Conservation (phyloP, 2,888 invertebrate genomes). For the Euclidia mi region DNA sequence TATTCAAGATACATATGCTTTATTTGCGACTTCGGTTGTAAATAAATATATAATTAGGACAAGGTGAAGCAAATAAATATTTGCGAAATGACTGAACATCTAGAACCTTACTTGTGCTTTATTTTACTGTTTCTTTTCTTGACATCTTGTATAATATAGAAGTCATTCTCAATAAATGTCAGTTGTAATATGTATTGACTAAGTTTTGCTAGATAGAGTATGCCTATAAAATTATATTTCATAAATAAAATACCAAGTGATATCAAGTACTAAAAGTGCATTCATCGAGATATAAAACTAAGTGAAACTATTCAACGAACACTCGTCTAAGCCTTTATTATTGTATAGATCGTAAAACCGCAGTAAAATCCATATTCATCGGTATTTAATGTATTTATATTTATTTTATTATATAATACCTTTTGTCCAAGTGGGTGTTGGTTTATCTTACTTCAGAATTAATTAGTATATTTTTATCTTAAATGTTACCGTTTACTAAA, state of each 20-base stretch:
- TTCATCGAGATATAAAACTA: conserved; percentile 35
- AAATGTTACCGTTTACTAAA: conserved; percentile 16
- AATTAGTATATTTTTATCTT: conserved; percentile 33
- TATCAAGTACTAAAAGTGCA: conserved; percentile 6
- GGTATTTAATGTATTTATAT: conserved; percentile 35
- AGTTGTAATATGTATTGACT: no score
- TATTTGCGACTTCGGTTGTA: background rate
- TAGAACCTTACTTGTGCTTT: background rate
- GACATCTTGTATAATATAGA: no score
- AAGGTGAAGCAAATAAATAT: no score
- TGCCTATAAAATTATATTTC: background rate
- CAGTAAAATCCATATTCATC: conserved; percentile 43
- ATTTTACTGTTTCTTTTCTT: background rate
- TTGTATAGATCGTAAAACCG: conserved; percentile 24
- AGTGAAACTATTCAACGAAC: conserved; percentile 27
- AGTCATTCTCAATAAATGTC: no score
- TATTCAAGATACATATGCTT: conserved; percentile 4
- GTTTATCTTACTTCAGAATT: conserved; percentile 41
- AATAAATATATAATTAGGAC: no score
- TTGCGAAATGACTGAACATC: background rate
- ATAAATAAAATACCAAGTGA: background rate
- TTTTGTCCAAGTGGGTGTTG: conserved; percentile 41
- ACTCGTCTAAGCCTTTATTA: conserved; percentile 7
- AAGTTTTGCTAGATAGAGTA: background rate
- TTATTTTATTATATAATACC: conserved; percentile 29